Conservation (phyloP, 2,797 vertebrate genomes). For the Austrolebias charrua region DNA sequence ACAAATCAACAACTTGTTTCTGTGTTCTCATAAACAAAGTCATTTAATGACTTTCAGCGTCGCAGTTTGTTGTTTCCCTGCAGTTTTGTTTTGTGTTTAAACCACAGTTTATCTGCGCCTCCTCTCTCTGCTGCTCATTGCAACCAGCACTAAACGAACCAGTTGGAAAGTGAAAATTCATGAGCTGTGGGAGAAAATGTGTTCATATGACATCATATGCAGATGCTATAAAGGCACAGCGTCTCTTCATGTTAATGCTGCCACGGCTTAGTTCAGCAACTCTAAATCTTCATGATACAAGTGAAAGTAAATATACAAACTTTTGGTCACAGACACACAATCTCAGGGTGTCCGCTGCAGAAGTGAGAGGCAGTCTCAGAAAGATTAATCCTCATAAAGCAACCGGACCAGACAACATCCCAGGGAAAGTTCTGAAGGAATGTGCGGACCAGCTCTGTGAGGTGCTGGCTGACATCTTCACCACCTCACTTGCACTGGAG, state of each 20-base stretch:
- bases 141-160: slow-evolving; percentile 5
- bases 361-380: no score
- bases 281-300: slow-evolving; percentile 2
- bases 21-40: slow-evolving; percentile 1
- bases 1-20: slow-evolving; percentile 2
- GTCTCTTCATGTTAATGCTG: background rate
- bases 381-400: no score
- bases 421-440: no score
- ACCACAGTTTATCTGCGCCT: background rate
- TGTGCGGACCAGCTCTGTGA: no score
- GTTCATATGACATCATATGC: slow-evolving; percentile 10
- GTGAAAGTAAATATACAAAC: background rate
- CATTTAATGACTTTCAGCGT: background rate
- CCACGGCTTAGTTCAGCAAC: background rate
- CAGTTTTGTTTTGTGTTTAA: slow-evolving; percentile 6
- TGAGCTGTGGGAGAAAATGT: slow-evolving; percentile 1
- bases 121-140: slow-evolving; percentile 9
- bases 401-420: no score
- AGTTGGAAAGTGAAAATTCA: slow-evolving; percentile 3
- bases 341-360: no score
- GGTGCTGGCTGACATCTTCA: no score
- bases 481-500: no score
- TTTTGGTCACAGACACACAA: slow-evolving; percentile 2
- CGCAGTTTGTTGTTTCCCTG: background rate
- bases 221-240: background rate